Conservation (phyloP, 2,888 invertebrate genomes). For the Anarsia innoxiella region DNA sequence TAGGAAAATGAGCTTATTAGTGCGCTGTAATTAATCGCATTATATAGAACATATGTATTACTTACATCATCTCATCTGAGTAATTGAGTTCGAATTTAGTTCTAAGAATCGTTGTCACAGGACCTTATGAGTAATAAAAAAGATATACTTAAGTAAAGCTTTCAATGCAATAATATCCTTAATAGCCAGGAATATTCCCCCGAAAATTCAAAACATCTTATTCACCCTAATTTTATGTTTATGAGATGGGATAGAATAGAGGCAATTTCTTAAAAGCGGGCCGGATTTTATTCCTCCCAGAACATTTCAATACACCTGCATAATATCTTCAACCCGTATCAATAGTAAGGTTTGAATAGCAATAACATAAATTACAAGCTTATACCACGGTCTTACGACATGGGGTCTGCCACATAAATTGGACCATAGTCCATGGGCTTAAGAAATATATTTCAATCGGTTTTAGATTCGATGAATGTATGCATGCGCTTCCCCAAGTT, state of each 20-base stretch:
- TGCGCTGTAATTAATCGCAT: too few relatives aligned
- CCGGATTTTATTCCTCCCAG: constrained; percentile 18
- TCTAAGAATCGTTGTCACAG: too few relatives aligned
- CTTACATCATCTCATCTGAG: too few relatives aligned
- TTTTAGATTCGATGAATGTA: background rate
- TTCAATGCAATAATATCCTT: too few relatives aligned
- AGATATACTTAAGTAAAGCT: too few relatives aligned
- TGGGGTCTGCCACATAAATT: constrained; percentile 11
- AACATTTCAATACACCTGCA: constrained; percentile 24
- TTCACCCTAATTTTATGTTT: constrained; percentile 16
- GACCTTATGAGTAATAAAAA: too few relatives aligned
- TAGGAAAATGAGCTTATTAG: too few relatives aligned
- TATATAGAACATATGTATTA: too few relatives aligned
- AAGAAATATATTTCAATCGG: constrained; percentile 8
- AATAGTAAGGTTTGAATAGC: constrained; percentile 21
- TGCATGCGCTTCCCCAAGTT: constrained; percentile 11
- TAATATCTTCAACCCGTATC: constrained; percentile 19
- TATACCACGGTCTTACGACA: constrained; percentile 8
- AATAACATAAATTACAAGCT: constrained; percentile 17
- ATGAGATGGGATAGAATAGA: constrained; percentile 16
- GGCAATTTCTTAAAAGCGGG: constrained; percentile 23
- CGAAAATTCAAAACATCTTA: constrained; percentile 5
- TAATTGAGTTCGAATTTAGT: too few relatives aligned
- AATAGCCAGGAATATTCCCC: background rate
- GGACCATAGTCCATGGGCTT: constrained; percentile 10